phyloP scores from a whole-genome alignment of 1,140 invertebrate genomes.

The Ceratosolen solmsi region DNA sequence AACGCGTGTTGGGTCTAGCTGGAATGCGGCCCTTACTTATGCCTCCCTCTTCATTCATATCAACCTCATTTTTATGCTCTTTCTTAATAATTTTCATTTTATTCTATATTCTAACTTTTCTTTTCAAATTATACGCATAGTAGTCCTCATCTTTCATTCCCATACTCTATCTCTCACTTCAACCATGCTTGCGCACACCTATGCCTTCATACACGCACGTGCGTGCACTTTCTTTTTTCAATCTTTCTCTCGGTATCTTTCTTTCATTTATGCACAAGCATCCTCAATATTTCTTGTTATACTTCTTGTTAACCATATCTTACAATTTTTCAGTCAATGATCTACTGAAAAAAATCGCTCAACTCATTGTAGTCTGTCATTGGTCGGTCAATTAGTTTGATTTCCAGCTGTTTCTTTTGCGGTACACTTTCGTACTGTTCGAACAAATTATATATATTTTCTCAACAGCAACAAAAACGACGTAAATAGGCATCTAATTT shows the following conservation, averaged over 20 bases:
- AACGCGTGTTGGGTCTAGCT: conserved; percentile 72
- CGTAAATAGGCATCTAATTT: conserved; percentile 66
- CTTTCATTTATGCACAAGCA: conserved; percentile 25
- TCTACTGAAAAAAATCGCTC: conserved; percentile 68
- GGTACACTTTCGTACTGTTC: conserved; percentile 71
- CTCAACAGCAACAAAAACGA: conserved; percentile 65
- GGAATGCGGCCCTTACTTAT: conserved; percentile 72
- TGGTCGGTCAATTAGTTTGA: conserved; percentile 73
- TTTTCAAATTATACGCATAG: conserved; percentile 28
- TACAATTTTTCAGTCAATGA: conserved; percentile 66
- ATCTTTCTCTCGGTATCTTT: conserved; percentile 27
- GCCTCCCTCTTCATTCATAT: conserved; percentile 50
- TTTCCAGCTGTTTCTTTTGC: conserved; percentile 72
- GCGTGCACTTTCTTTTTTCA: conserved; percentile 22
- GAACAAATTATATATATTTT: conserved; percentile 71
- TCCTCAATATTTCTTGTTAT: conserved; percentile 40
- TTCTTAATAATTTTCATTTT: conserved; percentile 37
- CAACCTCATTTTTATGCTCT: conserved; percentile 57
- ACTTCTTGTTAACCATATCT: conserved; percentile 54
- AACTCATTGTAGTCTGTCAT: conserved; percentile 72
- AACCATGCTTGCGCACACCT: too few relatives aligned
- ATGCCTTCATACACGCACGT: not conserved
- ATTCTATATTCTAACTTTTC: conserved; percentile 21
- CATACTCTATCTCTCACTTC: conserved; percentile 51
- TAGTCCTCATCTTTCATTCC: conserved; percentile 50